Conservation (phyloP, 2,797 vertebrate genomes). For the Bradypodion pumilum region DNA sequence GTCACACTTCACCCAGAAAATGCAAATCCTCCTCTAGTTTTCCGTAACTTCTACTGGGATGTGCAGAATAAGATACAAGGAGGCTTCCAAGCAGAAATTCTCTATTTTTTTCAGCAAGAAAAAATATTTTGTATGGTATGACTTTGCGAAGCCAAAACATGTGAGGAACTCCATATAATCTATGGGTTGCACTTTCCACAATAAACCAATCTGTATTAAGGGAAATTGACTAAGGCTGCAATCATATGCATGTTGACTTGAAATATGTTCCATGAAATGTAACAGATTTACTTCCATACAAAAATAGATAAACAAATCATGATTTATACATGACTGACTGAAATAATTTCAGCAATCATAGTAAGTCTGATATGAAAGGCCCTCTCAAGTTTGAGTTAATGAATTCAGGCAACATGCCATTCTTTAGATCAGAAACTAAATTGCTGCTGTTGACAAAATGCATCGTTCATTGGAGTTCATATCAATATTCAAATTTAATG, state of each 20-base stretch:
- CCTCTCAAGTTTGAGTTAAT: neutral
- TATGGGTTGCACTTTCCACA: neutral
- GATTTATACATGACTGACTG: neutral
- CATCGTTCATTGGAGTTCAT: too few species aligned
- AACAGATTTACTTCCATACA: neutral
- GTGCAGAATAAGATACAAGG: too few species aligned
- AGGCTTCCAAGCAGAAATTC: too few species aligned
- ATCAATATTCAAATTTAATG: too few species aligned
- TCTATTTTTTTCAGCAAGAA: too few species aligned
- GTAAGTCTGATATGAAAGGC: neutral
- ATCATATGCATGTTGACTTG: neutral
- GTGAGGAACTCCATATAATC: too few species aligned
- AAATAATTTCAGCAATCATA: neutral
- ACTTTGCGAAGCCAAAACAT: too few species aligned
- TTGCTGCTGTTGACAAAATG: too few species aligned
- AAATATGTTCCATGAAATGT: neutral
- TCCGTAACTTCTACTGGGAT: too few species aligned
- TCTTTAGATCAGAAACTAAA: neutral
- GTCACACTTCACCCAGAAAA: too few species aligned
- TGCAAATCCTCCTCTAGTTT: too few species aligned
- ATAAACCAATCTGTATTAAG: neutral
- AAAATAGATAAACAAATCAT: neutral
- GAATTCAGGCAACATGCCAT: neutral
- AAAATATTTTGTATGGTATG: too few species aligned
- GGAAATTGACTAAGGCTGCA: slow-evolving; percentile 12